Evolutionary conservation across 2,888 invertebrate genomes (phyloP).

Genomic region (Tiliacea aurago): DNA sequence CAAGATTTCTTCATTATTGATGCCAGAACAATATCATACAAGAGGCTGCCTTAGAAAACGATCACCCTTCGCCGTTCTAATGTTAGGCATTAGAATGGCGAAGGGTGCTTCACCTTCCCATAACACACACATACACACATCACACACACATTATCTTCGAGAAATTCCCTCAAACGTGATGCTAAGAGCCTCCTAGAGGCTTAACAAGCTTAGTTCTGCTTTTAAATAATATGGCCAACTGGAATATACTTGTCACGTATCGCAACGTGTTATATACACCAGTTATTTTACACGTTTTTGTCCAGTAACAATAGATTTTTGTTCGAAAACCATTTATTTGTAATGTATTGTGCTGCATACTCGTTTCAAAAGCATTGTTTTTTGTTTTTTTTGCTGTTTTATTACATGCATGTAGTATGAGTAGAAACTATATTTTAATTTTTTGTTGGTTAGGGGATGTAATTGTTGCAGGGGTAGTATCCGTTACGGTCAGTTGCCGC

Average conservation of each 20-base stretch:
- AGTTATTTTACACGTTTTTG: constrained; percentile 5
- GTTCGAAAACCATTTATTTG: constrained; percentile 2
- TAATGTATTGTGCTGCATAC: neutral
- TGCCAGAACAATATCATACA: no score
- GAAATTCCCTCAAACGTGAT: constrained; percentile 8
- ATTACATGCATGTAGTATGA: neutral
- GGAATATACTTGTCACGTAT: constrained; percentile 9
- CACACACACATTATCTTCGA: constrained; percentile 8
- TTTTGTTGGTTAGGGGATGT: neutral
- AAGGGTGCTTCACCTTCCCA: no score
- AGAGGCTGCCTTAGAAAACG: no score
- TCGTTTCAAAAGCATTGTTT: neutral
- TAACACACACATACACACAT: no score
- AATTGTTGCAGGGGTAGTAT: neutral
- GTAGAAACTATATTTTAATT: neutral
- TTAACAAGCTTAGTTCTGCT: constrained; percentile 37
- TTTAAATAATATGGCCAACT: constrained; percentile 31
- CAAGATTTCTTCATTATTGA: no score
- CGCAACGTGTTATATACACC: neutral
- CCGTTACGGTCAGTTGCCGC: no score
- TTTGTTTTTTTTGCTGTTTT: constrained; percentile 10
- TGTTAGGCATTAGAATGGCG: no score
- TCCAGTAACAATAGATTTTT: neutral
- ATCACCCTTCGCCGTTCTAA: no score
- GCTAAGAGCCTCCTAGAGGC: constrained; percentile 21